Percentiles rank a stretch among this genome's conserved stretches.
Evolutionary conservation across 2,888 invertebrate genomes (phyloP).

Genomic region (Blastobasis adustella): DNA sequence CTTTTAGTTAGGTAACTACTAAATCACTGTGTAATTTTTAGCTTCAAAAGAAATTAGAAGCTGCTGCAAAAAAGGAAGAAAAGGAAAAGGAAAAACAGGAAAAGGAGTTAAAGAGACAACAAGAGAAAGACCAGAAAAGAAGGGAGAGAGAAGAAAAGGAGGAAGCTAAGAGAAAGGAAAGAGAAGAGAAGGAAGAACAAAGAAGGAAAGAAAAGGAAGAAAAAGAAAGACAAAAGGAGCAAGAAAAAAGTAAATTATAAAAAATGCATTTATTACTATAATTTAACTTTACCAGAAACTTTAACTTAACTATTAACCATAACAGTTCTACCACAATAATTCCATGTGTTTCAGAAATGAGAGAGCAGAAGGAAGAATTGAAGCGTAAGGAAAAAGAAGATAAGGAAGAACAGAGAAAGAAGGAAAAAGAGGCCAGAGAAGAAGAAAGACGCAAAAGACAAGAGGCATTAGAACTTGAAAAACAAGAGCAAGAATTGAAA

Average conservation of each 20-base stretch:
- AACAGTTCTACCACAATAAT: no score
- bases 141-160: conserved; percentile 63
- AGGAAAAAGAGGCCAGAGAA: conserved; percentile 71
- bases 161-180: conserved; percentile 56
- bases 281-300: no score
- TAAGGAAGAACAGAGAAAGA: conserved; percentile 64
- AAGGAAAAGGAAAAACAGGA: conserved; percentile 66
- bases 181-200: conserved; percentile 71
- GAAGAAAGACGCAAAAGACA: conserved; percentile 78
- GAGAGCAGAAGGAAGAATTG: conserved; percentile 58
- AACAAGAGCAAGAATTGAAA: conserved; percentile 81
- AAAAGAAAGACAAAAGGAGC: conserved; percentile 68
- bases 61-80: conserved; percentile 73
- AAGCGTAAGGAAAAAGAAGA: conserved; percentile 60
- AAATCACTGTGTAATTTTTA: conserved; percentile 16
- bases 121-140: conserved; percentile 66
- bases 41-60: conserved; percentile 73
- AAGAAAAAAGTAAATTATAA: conserved; percentile 66
- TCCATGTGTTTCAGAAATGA: conserved; percentile 34
- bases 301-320: no score
- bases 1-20: no score
- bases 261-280: no score
- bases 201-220: conserved; percentile 66
- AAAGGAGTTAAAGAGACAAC: conserved; percentile 52
- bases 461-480: conserved; percentile 76